phyloP scores from a whole-genome alignment of 2,797 vertebrate species.

The Microchirus variegatus region DNA sequence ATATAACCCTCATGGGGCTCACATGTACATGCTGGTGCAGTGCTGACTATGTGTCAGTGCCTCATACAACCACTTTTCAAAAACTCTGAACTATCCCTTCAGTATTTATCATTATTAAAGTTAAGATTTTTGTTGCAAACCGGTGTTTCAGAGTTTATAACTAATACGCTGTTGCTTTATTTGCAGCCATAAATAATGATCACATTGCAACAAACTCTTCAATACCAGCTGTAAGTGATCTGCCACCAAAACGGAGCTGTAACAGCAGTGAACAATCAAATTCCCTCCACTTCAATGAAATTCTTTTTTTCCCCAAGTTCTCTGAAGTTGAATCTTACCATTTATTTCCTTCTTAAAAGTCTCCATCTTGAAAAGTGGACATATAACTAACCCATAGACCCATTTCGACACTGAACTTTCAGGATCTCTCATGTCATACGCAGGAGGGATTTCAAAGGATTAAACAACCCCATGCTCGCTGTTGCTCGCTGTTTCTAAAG shows the following conservation, averaged over 20 bases:
- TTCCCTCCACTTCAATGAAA: slow-evolving; percentile 27
- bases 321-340: slow-evolving; percentile 20
- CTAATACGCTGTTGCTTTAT: slow-evolving; percentile 12
- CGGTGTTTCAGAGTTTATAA: slow-evolving; percentile 28
- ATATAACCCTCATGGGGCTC: no score
- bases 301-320: slow-evolving; percentile 25
- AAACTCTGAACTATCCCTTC: neutral
- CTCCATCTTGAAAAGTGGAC: slow-evolving; percentile 44
- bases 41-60: no score
- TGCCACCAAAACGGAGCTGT: slow-evolving; percentile 22
- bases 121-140: slow-evolving; percentile 21
- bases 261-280: slow-evolving; percentile 18
- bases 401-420: slow-evolving; percentile 33
- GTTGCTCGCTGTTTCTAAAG: slow-evolving; percentile 59
- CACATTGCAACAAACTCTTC: slow-evolving; percentile 34
- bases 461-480: slow-evolving; percentile 54
- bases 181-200: slow-evolving; percentile 21
- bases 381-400: slow-evolving; percentile 45
- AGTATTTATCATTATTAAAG: slow-evolving; percentile 27
- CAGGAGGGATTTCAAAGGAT: slow-evolving; percentile 68
- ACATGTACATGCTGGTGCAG: no score
- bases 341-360: slow-evolving; percentile 41
- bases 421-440: slow-evolving; percentile 38
- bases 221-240: slow-evolving; percentile 8
- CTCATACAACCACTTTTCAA: no score